These are phyloP conservation scores for Myopa tessellatipennis DNA, from an alignment of 2,888 invertebrate genomes.

Conservation along the genomic window DNA sequence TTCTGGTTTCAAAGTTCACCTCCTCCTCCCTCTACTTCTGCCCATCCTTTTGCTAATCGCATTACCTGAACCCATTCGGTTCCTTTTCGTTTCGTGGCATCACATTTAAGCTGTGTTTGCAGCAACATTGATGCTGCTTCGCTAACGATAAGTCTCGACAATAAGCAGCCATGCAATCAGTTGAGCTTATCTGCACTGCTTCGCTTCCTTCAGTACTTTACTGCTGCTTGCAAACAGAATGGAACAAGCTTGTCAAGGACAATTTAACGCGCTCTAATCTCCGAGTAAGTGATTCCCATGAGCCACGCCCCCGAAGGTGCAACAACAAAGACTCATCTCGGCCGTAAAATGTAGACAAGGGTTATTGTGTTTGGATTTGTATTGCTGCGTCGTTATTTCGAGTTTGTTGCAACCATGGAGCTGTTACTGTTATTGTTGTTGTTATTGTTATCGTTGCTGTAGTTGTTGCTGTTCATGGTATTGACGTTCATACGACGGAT, in stretches of 20 bases:
- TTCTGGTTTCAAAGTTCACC: too few species aligned
- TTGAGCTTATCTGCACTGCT: constrained; percentile 21
- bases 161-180: constrained; percentile 17
- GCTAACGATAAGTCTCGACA: not conserved
- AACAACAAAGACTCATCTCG: not conserved
- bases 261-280: constrained; percentile 31
- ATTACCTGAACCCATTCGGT: too few species aligned
- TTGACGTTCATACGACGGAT: not conserved
- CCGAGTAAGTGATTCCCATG: constrained; percentile 25
- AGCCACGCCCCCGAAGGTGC: not conserved
- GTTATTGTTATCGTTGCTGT: not conserved
- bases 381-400: too few species aligned
- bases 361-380: too few species aligned
- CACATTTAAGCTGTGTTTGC: too few species aligned
- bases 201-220: constrained; percentile 2
- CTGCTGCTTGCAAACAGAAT: constrained; percentile 19
- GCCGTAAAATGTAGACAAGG: too few species aligned
- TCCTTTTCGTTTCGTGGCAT: too few species aligned
- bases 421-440: not conserved
- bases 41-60: too few species aligned
- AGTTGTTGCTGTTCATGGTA: not conserved
- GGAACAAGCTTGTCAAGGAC: constrained; percentile 19
- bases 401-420: too few species aligned
- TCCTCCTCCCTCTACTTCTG: too few species aligned
- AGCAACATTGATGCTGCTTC: too few species aligned